Percentiles rank a stretch among this genome's conserved stretches.
phyloP scores from a whole-genome alignment of 2,797 vertebrate species.

The Danio jaintianensis region DNA sequence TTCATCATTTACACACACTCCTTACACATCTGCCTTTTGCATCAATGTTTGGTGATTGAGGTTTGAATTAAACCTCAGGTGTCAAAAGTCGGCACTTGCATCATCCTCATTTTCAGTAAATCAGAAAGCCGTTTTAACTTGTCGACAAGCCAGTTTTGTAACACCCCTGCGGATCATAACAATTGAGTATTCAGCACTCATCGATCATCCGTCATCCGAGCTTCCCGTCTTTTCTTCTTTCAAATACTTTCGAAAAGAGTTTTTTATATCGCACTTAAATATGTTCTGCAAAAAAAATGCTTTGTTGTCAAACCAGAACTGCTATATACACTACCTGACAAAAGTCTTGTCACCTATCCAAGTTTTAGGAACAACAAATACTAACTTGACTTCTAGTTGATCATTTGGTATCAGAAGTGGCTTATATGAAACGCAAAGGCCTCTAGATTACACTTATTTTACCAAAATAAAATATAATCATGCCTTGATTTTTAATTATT shows the following conservation, averaged over 20 bases:
- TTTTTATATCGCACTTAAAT: background rate
- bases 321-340: too few relatives aligned
- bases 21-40: background rate
- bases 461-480: too few relatives aligned
- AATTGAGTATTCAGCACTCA: slow-evolving; percentile 2
- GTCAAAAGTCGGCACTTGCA: background rate
- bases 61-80: background rate
- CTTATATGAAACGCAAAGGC: too few relatives aligned
- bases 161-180: slow-evolving; percentile 1
- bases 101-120: background rate
- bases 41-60: slow-evolving; percentile 1
- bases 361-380: too few relatives aligned
- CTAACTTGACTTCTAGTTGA: too few relatives aligned
- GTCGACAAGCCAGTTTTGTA: slow-evolving; percentile 10
- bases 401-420: too few relatives aligned
- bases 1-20: background rate
- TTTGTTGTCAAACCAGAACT: background rate
- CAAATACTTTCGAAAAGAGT: background rate
- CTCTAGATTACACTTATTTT: too few relatives aligned
- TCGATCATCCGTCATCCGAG: background rate
- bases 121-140: background rate
- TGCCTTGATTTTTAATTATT: background rate
- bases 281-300: background rate
- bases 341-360: too few relatives aligned
- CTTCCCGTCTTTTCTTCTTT: slow-evolving; percentile 19